Conservation (phyloP, 2,113 vertebrate genomes). For the Suricata suricatta region DNA sequence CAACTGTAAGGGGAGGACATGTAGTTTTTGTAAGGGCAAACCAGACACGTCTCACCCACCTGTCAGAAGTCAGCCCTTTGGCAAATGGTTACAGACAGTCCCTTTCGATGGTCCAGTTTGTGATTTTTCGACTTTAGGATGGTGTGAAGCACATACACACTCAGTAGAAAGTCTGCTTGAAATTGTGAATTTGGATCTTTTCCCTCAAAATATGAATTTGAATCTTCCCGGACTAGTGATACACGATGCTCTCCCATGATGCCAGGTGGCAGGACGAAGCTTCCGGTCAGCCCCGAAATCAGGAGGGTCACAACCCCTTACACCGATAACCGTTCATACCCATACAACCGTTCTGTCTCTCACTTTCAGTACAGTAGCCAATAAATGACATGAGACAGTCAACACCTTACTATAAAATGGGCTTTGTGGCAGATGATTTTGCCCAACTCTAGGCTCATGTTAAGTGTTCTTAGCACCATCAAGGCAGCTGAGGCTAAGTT, state of each 20-base stretch:
- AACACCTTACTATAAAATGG: background rate
- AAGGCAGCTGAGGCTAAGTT: background rate
- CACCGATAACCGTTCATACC: background rate
- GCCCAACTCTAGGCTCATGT: background rate
- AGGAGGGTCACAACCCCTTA: background rate
- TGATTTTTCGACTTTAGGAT: background rate
- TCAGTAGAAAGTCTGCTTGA: background rate
- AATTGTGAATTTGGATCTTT: background rate
- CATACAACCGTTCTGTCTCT: background rate
- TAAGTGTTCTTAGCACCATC: background rate
- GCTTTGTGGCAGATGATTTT: background rate
- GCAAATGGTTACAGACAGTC: background rate
- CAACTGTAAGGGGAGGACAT: background rate
- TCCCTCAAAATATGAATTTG: background rate
- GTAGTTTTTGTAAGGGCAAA: background rate
- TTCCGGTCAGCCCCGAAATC: background rate
- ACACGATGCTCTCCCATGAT: background rate
- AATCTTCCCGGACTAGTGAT: background rate
- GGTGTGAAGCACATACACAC: background rate
- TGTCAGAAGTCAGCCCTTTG: background rate
- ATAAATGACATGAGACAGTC: background rate
- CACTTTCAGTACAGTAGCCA: background rate
- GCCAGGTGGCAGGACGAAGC: background rate
- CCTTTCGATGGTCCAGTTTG: background rate
- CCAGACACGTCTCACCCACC: background rate